phyloP scores from a whole-genome alignment of 2,888 invertebrate species.

The Hydrotaea diabolus region DNA sequence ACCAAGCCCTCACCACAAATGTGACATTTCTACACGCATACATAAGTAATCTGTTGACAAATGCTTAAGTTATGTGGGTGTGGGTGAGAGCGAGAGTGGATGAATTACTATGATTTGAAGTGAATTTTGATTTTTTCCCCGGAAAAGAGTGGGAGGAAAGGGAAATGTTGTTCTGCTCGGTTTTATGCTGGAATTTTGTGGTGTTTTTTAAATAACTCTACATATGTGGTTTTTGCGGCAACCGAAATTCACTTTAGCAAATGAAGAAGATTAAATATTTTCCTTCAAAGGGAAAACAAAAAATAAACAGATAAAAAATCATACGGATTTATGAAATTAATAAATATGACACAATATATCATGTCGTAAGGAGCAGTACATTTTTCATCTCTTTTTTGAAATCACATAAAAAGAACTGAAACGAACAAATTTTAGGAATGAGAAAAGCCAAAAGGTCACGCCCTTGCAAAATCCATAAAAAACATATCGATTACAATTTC shows the following conservation, averaged over 20 bases:
- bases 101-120: conserved; percentile 21
- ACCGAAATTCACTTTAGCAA: background rate
- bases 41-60: conserved; percentile 40
- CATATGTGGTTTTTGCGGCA: conserved; percentile 5
- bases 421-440: background rate
- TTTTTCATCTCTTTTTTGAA: background rate
- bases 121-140: conserved; percentile 4
- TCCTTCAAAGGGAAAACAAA: background rate
- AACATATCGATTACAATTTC: conserved; percentile 3
- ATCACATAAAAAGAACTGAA: no score
- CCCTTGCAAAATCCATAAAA: conserved; percentile 7
- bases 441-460: conserved; percentile 2
- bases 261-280: conserved; percentile 26
- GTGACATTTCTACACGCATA: conserved; percentile 32
- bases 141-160: background rate
- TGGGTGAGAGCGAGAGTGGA: no score
- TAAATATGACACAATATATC: conserved; percentile 31
- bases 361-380: background rate
- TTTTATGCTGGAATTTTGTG: conserved; percentile 17
- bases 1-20: conserved; percentile 3
- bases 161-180: background rate
- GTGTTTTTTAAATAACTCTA: conserved; percentile 4
- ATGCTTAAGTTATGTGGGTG: conserved; percentile 30
- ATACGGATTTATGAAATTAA: conserved; percentile 27
- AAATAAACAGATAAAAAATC: background rate